Conservation (phyloP, 2,797 vertebrate species). For the Eremophila alpestris region DNA sequence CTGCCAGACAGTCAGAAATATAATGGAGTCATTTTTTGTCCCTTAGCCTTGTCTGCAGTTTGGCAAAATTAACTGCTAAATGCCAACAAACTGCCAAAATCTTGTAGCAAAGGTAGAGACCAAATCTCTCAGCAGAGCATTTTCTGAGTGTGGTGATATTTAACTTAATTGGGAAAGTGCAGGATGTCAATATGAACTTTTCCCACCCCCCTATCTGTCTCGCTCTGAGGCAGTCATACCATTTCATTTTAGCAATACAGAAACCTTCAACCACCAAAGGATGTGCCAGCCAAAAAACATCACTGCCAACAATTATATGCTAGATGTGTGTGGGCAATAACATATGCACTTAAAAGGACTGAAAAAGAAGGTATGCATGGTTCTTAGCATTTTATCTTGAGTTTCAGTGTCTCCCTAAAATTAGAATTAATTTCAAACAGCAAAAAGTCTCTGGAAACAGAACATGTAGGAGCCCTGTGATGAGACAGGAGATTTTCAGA, state of each 20-base stretch:
- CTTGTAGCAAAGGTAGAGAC: neutral
- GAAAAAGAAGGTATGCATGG: conserved; percentile 62
- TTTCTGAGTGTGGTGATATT: conserved; percentile 38
- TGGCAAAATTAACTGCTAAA: conserved; percentile 37
- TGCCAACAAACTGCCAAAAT: conserved; percentile 23
- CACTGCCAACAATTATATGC: conserved; percentile 68
- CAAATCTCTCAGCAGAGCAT: neutral
- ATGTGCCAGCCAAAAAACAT: conserved; percentile 68
- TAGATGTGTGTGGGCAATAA: conserved; percentile 69
- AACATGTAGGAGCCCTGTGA: conserved; percentile 33
- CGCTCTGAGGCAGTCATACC: conserved; percentile 31
- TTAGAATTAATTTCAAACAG: conserved; percentile 54
- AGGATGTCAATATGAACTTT: conserved; percentile 55
- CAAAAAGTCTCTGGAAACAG: conserved; percentile 20
- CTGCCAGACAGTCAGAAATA: conserved; percentile 11
- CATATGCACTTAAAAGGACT: conserved; percentile 67
- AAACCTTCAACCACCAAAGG: conserved; percentile 54
- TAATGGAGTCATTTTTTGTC: neutral
- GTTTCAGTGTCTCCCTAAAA: conserved; percentile 53
- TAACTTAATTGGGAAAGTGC: conserved; percentile 61
- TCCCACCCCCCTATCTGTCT: conserved; percentile 46
- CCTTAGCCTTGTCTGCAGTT: neutral
- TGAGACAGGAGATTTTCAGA: conserved; percentile 30
- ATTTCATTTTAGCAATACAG: conserved; percentile 57
- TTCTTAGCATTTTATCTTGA: conserved; percentile 55